phyloP scores from a whole-genome alignment of 1,140 invertebrate genomes.

The Drosophila busckii region DNA sequence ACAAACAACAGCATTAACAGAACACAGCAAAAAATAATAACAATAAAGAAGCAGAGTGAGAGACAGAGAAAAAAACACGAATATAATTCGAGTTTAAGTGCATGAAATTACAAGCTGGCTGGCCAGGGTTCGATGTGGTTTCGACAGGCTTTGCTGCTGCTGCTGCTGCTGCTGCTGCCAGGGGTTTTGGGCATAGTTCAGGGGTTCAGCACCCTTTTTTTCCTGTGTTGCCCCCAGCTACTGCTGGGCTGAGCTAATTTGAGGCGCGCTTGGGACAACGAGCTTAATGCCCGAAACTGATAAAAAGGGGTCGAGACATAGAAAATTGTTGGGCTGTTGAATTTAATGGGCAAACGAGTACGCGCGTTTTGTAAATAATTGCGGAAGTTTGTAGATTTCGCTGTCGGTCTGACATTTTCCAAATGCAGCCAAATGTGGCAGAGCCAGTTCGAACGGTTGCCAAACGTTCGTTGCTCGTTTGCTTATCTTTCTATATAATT shows the following conservation, averaged over 20 bases:
- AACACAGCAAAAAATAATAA: conserved; percentile 35
- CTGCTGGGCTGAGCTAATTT: conserved; percentile 52
- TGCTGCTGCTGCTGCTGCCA: background rate
- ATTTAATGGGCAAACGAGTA: conserved; percentile 65
- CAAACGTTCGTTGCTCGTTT: conserved; percentile 29
- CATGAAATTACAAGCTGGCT: conserved; percentile 67
- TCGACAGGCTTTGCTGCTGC: conserved; percentile 11
- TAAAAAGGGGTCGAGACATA: conserved; percentile 39
- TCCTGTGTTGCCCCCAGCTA: conserved; percentile 11
- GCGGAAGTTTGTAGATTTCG: conserved; percentile 57
- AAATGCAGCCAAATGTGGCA: conserved; percentile 22
- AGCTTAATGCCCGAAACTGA: conserved; percentile 2
- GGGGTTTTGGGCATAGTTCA: conserved; percentile 1
- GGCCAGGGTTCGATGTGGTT: conserved; percentile 7
- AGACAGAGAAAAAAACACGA: conserved; percentile 32
- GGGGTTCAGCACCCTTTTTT: conserved; percentile 47
- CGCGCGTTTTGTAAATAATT: conserved; percentile 64
- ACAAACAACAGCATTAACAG: conserved; percentile 68
- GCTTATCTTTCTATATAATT: conserved; percentile 68
- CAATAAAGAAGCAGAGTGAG: background rate
- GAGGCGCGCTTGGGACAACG: conserved; percentile 12
- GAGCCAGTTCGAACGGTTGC: conserved; percentile 23
- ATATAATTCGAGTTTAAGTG: conserved; percentile 74
- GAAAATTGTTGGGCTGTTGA: conserved; percentile 28
- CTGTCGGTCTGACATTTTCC: conserved; percentile 43